A percentile compares a stretch with the other conserved stretches of the same genome.
These are phyloP conservation scores for Drosophila emarginata DNA, from an alignment of 2,888 invertebrate species.

Conservation along the genomic window DNA sequence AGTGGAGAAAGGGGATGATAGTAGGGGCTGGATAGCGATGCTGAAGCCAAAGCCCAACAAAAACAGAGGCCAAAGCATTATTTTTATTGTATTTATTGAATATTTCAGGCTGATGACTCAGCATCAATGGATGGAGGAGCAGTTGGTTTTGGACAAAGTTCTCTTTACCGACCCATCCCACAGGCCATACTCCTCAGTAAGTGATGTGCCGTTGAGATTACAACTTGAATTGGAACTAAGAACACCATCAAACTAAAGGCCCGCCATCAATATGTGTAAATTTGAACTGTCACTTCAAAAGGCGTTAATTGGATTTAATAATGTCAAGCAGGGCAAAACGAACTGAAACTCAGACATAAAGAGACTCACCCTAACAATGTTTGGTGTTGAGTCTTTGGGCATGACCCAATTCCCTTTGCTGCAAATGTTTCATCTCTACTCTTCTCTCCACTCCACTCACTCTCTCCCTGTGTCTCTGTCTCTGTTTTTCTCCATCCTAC, in stretches of 20 bases:
- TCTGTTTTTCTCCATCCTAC: too few species aligned
- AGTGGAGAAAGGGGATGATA: too few species aligned
- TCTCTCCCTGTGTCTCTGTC: not conserved
- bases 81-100: slow-evolving; percentile 77
- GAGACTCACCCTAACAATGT: not conserved
- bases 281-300: slow-evolving; percentile 78
- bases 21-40: not conserved
- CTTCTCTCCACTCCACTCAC: not conserved
- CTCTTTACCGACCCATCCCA: not conserved
- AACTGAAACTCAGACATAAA: not conserved
- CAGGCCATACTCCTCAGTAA: not conserved
- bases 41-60: not conserved
- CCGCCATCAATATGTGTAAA: slow-evolving; percentile 74
- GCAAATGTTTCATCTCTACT: too few species aligned
- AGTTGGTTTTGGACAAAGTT: not conserved
- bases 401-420: not conserved
- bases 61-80: slow-evolving; percentile 43
- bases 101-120: slow-evolving; percentile 73
- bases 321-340: not conserved
- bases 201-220: slow-evolving; percentile 1
- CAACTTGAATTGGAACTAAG: not conserved
- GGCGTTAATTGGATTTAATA: slow-evolving; percentile 78
- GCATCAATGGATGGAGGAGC: slow-evolving; percentile 38
- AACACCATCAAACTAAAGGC: slow-evolving; percentile 4
- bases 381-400: not conserved